Evolutionary conservation across 2,113 vertebrate species (phyloP).

Genomic region (Leucoraja erinaceus): DNA sequence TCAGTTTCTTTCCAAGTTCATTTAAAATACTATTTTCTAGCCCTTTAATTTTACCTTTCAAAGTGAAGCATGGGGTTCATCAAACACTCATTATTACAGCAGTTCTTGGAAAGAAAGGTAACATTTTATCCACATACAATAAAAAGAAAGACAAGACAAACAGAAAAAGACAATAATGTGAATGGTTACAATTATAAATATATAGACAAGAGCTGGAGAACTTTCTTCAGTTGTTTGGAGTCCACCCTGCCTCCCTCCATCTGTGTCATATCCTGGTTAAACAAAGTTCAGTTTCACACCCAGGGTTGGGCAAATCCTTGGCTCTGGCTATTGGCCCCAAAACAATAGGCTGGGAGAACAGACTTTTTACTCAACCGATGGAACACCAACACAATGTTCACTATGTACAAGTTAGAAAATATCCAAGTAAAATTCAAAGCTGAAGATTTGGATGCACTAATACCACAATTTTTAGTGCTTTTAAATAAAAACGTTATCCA

Average conservation of each 20-base stretch:
- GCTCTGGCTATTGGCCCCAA: not conserved
- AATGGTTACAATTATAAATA: constrained; percentile 36
- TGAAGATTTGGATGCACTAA: constrained; percentile 28
- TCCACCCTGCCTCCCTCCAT: not conserved
- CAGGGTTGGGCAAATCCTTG: not conserved
- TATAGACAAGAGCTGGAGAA: constrained; percentile 16
- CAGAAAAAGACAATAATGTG: constrained; percentile 8
- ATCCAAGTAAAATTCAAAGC: constrained; percentile 13
- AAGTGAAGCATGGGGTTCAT: constrained; percentile 22
- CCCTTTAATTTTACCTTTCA: constrained; percentile 11
- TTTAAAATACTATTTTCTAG: constrained; percentile 37
- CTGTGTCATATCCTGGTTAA: constrained; percentile 25
- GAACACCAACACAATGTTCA: constrained; percentile 31
- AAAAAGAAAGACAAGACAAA: not conserved
- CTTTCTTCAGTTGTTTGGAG: not conserved
- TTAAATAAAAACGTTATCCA: constrained; percentile 6
- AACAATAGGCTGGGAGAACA: not conserved
- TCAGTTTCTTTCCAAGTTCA: not conserved
- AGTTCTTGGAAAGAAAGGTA: not conserved
- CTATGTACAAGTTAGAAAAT: constrained; percentile 29
- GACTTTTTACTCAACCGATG: constrained; percentile 22
- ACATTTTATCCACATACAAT: not conserved
- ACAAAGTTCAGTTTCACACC: not conserved
- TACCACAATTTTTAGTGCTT: not conserved
- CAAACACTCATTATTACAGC: not conserved